phyloP scores from a whole-genome alignment of 2,113 vertebrate species.

The pig (Sus scrofa) region T2T-Sscrofa CM000820.6:92481001-92481500 shows the following conservation, averaged over 20 bases:
- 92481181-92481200: constrained; percentile 62
- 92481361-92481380: constrained; percentile 70
- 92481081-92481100: constrained; percentile 35
- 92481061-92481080: constrained; percentile 11
- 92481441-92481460: constrained; percentile 53
- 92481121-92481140: constrained; percentile 24
- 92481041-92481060: neutral
- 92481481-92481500: constrained; percentile 45
- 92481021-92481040: constrained; percentile 11
- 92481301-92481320: constrained; percentile 16
- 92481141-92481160: constrained; percentile 5
- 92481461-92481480: neutral
- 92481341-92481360: constrained; percentile 68
- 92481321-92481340: neutral
- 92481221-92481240: constrained; percentile 40
- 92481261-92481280: constrained; percentile 60
- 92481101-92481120: constrained; percentile 62
- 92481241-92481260: constrained; percentile 62
- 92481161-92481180: constrained; percentile 52
- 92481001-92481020: constrained; percentile 6
- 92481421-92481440: constrained; percentile 11
- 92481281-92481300: constrained; percentile 65
- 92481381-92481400: constrained; percentile 61
- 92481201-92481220: constrained; percentile 71
- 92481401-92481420: constrained; percentile 58